Conservation (phyloP, 1,140 invertebrate genomes). For the Bemisia tabaci region DNA sequence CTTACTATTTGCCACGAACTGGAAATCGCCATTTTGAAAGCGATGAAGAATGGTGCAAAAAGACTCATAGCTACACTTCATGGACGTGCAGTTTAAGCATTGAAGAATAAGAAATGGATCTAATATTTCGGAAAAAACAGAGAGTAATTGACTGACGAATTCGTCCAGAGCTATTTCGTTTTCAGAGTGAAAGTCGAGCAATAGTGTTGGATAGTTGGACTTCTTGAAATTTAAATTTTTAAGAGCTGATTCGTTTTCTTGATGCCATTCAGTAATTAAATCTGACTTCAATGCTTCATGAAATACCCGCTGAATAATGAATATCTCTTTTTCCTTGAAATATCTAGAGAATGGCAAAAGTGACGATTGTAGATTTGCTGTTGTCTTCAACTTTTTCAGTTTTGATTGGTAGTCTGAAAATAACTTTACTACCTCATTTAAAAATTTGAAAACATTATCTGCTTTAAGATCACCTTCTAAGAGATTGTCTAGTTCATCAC, state of each 20-base stretch:
- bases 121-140: slow-evolving; percentile 21
- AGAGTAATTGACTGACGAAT: slow-evolving; percentile 19
- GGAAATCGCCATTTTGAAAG: slow-evolving; percentile 20
- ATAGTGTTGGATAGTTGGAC: slow-evolving; percentile 16
- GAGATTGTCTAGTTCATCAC: slow-evolving; percentile 12
- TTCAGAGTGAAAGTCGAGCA: slow-evolving; percentile 16
- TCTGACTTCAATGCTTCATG: slow-evolving; percentile 18
- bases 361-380: slow-evolving; percentile 1
- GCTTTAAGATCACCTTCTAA: slow-evolving; percentile 1
- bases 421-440: slow-evolving; percentile 4
- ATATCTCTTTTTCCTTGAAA: slow-evolving; percentile 12
- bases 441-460: slow-evolving; percentile 10
- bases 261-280: slow-evolving; percentile 16
- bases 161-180: slow-evolving; percentile 20
- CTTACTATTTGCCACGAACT: slow-evolving; percentile 14
- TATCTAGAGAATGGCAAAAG: slow-evolving; percentile 11
- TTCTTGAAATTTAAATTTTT: slow-evolving; percentile 5
- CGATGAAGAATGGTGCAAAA: slow-evolving; percentile 20
- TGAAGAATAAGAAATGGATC: slow-evolving; percentile 18
- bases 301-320: slow-evolving; percentile 16
- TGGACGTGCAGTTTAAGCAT: slow-evolving; percentile 13
- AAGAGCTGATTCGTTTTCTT: slow-evolving; percentile 8
- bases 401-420: not conserved
- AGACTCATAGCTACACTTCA: slow-evolving; percentile 21
- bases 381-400: too few relatives aligned